Evolutionary conservation across 1,140 invertebrate species (phyloP).

Genomic region (Patella vulgata): DNA sequence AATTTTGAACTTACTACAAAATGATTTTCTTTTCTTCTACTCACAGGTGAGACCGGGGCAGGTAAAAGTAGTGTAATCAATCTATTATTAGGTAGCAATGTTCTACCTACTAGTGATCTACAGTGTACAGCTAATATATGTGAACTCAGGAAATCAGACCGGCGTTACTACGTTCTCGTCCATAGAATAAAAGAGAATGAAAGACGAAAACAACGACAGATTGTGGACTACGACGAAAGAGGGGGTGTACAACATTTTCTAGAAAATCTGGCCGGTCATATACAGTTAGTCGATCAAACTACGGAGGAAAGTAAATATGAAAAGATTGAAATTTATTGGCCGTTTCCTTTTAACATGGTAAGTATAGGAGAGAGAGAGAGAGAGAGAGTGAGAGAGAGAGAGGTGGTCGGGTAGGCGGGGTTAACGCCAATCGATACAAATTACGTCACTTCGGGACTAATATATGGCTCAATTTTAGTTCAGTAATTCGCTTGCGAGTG

Average conservation of each 20-base stretch:
- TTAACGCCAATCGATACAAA: too few relatives aligned
- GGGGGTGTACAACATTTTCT: constrained; percentile 10
- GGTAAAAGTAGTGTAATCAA: constrained; percentile 54
- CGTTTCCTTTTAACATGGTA: constrained; percentile 41
- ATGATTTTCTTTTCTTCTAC: too few relatives aligned
- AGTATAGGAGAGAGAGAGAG: background rate
- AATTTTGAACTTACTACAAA: too few relatives aligned
- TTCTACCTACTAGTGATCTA: constrained; percentile 44
- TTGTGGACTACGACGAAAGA: constrained; percentile 2
- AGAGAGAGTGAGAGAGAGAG: background rate
- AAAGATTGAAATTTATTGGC: constrained; percentile 48
- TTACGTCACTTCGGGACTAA: too few relatives aligned
- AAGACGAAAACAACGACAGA: constrained; percentile 3
- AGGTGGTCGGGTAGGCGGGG: background rate
- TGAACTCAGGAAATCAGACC: constrained; percentile 44
- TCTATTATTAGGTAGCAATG: constrained; percentile 37
- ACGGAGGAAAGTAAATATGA: constrained; percentile 40
- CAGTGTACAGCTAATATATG: constrained; percentile 49
- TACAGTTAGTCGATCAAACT: constrained; percentile 10
- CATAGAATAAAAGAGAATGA: constrained; percentile 3
- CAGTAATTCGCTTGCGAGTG: too few relatives aligned
- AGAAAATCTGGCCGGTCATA: constrained; percentile 5
- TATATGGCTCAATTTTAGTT: too few relatives aligned
- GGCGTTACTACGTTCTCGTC: constrained; percentile 17
- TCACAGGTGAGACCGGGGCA: constrained; percentile 45